A percentile compares a stretch with the other conserved stretches of the same genome.
These are phyloP conservation scores for Polydrusus cervinus DNA, from an alignment of 2,888 invertebrate genomes.

Conservation along the genomic window DNA sequence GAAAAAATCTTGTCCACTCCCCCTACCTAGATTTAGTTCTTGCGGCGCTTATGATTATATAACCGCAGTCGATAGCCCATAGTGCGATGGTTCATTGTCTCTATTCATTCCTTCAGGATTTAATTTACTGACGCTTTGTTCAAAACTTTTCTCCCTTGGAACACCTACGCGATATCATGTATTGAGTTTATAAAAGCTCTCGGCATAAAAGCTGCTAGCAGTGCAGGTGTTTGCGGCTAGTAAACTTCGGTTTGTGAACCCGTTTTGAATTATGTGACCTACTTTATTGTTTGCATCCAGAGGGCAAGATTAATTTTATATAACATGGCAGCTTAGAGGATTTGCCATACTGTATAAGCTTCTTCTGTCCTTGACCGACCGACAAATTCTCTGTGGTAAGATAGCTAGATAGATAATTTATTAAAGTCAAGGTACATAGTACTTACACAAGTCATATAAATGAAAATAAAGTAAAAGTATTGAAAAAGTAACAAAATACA, in stretches of 20 bases:
- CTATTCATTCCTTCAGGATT: slow-evolving; percentile 20
- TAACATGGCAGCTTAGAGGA: neutral
- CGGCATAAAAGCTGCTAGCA: slow-evolving; percentile 27
- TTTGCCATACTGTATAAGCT: slow-evolving; percentile 9
- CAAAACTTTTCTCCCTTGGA: slow-evolving; percentile 17
- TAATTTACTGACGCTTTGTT: slow-evolving; percentile 35
- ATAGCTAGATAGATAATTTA: too few species aligned
- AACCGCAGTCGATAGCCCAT: neutral
- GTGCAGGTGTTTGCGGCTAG: slow-evolving; percentile 34
- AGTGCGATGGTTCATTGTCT: neutral
- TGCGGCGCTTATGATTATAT: too few species aligned
- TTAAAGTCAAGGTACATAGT: too few species aligned
- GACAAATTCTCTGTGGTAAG: neutral
- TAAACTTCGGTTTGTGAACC: slow-evolving; percentile 35
- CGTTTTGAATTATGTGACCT: slow-evolving; percentile 22
- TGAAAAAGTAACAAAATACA: too few species aligned
- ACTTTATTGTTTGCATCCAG: slow-evolving; percentile 13
- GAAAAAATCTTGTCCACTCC: too few species aligned
- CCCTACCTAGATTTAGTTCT: too few species aligned
- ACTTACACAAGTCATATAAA: too few species aligned
- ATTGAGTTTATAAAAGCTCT: slow-evolving; percentile 30
- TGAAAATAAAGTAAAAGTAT: too few species aligned
- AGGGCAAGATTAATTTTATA: slow-evolving; percentile 36
- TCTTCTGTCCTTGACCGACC: slow-evolving; percentile 9
- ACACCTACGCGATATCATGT: slow-evolving; percentile 20